Evolutionary conservation across 2,113 vertebrate genomes (phyloP).

Genomic region (Pedionomus torquatus): DNA sequence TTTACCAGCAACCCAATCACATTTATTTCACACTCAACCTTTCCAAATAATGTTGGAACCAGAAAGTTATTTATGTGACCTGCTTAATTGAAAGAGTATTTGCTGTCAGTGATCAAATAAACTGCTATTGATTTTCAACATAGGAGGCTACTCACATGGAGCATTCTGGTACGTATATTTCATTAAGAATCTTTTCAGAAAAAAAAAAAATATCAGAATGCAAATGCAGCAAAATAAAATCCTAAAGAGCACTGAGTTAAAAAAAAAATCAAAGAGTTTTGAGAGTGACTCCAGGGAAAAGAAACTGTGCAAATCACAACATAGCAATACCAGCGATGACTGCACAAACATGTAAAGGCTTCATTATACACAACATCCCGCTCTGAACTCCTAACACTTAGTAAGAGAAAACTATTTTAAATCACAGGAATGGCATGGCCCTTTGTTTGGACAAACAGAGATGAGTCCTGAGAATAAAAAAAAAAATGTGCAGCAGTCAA

Average conservation of each 20-base stretch:
- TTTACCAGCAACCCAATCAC: slow-evolving; percentile 17
- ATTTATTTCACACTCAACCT: slow-evolving; percentile 54
- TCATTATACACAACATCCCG: not conserved
- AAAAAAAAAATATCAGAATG: not conserved
- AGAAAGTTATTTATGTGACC: slow-evolving; percentile 70
- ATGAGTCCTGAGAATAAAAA: not conserved
- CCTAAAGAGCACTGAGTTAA: not conserved
- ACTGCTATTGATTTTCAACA: slow-evolving; percentile 68
- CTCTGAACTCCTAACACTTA: not conserved
- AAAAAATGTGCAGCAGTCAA: not conserved
- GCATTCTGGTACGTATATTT: slow-evolving; percentile 54
- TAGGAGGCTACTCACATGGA: slow-evolving; percentile 31
- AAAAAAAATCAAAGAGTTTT: not conserved
- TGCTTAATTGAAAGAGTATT: slow-evolving; percentile 72
- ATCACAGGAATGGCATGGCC: not conserved
- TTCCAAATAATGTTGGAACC: slow-evolving; percentile 59
- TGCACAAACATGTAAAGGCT: not conserved
- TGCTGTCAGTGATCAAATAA: slow-evolving; percentile 71
- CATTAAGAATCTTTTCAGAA: slow-evolving; percentile 37
- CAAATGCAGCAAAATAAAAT: slow-evolving; percentile 44
- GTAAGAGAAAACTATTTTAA: not conserved
- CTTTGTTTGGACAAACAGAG: not conserved
- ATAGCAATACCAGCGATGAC: not conserved
- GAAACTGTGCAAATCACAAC: not conserved
- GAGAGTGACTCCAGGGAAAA: not conserved